Base-by-base conservation (phyloP, 2,888 invertebrate species). In the Eremobia ochroleuca region DNA sequence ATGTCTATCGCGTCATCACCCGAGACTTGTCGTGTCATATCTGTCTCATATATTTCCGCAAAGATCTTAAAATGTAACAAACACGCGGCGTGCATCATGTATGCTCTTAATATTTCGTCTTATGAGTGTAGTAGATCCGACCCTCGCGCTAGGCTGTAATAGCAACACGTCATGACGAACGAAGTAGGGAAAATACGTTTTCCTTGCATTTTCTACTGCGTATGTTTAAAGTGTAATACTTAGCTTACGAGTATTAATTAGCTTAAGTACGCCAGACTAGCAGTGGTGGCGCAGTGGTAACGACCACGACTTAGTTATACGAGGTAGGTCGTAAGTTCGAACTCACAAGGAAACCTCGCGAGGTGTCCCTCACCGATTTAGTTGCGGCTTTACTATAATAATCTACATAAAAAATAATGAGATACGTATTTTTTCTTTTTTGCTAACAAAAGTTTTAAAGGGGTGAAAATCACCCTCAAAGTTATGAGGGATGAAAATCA, bases 71-170 rank as follows among this genome's bases (percentile, higher is more conserved):
- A 73, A 71, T 65, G 55, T 68, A 64, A 58, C 31, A 70, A 68
- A 76, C 71, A 78, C 40, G n/a, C 4, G 58, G 72, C 72, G 58
- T 87, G 85, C 87, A 84, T 86, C 65, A 62, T 52, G 13, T 62
- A 18, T 58, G 37, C 73, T 72, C 79, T 65, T 83, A 74, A 83
- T 74, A 79, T 79, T 73, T 65, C 55, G 25, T 65, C 28, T 61
- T 84, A 62, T 58, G 68, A 58, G 37, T 73, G 40, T 58, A 46
- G 46, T 67, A 72, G 40, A 72, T 40, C 31, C 49, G 28, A 21
- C 52, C 13, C n/a, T 72, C 25, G 13, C 64, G 52, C 31, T 64
- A 65, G 31, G 69, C 49, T 75, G 49, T 74, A 65, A 71, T 82
- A 76, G 64, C 11, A 61, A 65, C n/a, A 11, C 28, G 52, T 34